A percentile compares a stretch with the other conserved stretches of the same genome.
These are phyloP conservation scores for Gorsachius goisagi DNA, from an alignment of 2,113 vertebrate species.

Conservation along the genomic window DNA sequence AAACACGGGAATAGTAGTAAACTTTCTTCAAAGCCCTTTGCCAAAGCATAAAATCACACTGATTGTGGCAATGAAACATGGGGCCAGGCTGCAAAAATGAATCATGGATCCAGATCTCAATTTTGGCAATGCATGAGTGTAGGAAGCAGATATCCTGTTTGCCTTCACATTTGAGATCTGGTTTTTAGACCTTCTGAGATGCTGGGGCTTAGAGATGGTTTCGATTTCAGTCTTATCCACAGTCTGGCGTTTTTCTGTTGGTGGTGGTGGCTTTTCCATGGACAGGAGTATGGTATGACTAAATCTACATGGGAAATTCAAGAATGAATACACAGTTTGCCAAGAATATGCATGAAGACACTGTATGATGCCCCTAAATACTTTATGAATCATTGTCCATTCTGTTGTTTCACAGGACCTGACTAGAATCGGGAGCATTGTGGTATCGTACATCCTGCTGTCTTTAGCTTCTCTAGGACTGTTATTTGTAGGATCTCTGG, in stretches of 20 bases:
- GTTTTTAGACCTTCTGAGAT: neutral
- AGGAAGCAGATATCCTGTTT: neutral
- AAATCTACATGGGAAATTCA: neutral
- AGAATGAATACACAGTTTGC: neutral
- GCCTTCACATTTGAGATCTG: neutral
- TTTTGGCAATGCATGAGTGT: neutral
- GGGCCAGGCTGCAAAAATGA: neutral
- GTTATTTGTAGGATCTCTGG: conserved; percentile 76
- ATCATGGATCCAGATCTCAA: neutral
- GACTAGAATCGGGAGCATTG: conserved; percentile 70
- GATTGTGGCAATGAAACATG: neutral
- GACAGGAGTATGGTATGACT: neutral
- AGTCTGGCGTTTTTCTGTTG: neutral
- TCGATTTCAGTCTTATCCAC: neutral
- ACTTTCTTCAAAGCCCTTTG: neutral
- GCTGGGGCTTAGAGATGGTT: neutral
- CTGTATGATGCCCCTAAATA: neutral
- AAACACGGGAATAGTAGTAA: neutral
- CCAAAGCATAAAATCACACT: neutral
- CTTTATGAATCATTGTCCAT: neutral
- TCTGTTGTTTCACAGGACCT: conserved; percentile 69
- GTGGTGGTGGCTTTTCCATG: neutral
- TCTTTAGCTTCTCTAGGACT: conserved; percentile 78
- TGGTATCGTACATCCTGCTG: conserved; percentile 75
- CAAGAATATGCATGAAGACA: neutral